Evolutionary conservation across 1,140 invertebrate species (phyloP), one percentile per base, ranked within the genome.

Genomic region (Anastrepha ludens): DNA sequence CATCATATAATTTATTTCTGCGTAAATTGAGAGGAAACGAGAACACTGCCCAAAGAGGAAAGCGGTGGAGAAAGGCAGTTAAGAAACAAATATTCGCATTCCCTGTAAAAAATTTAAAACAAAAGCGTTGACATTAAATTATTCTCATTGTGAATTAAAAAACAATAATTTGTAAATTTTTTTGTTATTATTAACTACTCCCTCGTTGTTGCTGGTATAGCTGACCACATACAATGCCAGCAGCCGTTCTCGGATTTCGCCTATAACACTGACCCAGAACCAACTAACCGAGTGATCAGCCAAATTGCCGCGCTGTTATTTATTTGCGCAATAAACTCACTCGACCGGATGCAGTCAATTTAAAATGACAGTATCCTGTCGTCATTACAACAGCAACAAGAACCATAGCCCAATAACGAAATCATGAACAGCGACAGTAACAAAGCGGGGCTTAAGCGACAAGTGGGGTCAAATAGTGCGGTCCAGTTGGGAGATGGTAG

Each of bases 331-430:
- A 64, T 64, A 64, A 86, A 64, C 58, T 9, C 58, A 41, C 41
- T 62, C 58, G n/a, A 86, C 29, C 85, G 85, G 58, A 86, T 62
- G 85, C 41, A 62, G 60, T 41, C 85, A 86, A 86, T 86, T 86
- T 50, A 86, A 86, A 86, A 86, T 29, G 58, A 64, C 59, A 41
- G 20, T 41, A 62, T 86, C 85, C 85, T 60, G 85, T 81, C 47
- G 47, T 50, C n/a, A 47, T 81, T 55, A 81, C 44, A 55, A n/a
- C 47, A 55, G 55, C 41, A 50, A 81, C 44, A 81, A 55, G n/a
- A 55, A 74, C 17, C 5, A 64, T 15, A 17, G 11, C 29, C 29
- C 70, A 47, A 15, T 44, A 44, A 15, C 74, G 44, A 74, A 47
- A 70, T 17, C 15, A 17, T n/a, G 39, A 74, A 47, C 44, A 47